Evolutionary conservation across 2,113 vertebrate species (phyloP).

Genomic region (Arenaria interpres): DNA sequence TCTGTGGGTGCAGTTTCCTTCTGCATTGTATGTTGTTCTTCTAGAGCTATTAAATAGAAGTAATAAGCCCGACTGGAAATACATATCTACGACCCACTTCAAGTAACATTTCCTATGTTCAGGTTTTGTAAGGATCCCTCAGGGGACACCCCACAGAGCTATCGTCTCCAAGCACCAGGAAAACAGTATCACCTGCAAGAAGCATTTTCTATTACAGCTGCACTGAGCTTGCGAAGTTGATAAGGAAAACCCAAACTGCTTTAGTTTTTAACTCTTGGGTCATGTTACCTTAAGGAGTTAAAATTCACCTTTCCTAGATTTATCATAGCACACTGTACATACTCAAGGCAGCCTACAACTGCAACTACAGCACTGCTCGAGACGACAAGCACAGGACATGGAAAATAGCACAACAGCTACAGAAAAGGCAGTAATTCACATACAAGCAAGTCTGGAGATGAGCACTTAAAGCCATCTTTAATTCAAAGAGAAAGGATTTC

Average conservation of each 20-base stretch:
- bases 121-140: not conserved
- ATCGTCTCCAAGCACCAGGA: not conserved
- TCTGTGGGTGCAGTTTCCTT: not conserved
- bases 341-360: not conserved
- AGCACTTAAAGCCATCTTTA: not conserved
- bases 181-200: not conserved
- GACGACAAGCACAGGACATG: not conserved
- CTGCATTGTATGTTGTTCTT: not conserved
- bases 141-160: not conserved
- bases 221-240: not conserved
- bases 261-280: not conserved
- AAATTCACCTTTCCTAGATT: not conserved
- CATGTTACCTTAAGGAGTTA: fast-evolving
- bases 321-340: not conserved
- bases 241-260: not conserved
- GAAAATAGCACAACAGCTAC: not conserved
- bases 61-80: not conserved
- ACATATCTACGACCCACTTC: not conserved
- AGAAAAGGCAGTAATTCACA: not conserved
- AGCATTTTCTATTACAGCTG: not conserved
- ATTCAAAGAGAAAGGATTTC: not conserved
- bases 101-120: not conserved
- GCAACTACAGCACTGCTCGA: not conserved
- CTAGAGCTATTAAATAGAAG: not conserved
- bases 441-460: not conserved